Percentiles rank a stretch among this genome's conserved stretches.
phyloP scores from a whole-genome alignment of 2,888 invertebrate species.

The Scotopteryx bipunctaria region DNA sequence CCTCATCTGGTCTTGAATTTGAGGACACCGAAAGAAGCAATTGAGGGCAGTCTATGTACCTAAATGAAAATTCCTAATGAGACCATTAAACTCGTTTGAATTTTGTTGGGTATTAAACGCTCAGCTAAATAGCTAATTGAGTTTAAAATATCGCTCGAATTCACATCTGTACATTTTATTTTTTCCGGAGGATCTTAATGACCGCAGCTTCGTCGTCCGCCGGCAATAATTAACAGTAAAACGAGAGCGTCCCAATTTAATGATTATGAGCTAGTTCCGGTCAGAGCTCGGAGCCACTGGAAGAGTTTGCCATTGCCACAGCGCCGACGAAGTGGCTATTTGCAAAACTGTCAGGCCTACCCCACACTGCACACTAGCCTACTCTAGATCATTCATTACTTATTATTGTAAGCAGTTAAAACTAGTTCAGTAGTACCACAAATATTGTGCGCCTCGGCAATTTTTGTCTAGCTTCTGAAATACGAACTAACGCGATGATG shows the following conservation, averaged over 20 bases:
- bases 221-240: slow-evolving; percentile 69
- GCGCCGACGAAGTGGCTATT: slow-evolving; percentile 39
- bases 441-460: too few relatives aligned
- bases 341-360: slow-evolving; percentile 48
- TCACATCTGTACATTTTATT: slow-evolving; percentile 49
- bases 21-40: slow-evolving; percentile 37
- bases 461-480: too few relatives aligned
- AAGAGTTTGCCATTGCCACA: too few relatives aligned
- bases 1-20: slow-evolving; percentile 18
- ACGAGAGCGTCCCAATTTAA: slow-evolving; percentile 69
- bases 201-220: slow-evolving; percentile 45
- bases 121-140: slow-evolving; percentile 50
- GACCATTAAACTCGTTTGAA: slow-evolving; percentile 46
- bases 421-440: too few relatives aligned
- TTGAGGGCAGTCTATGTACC: slow-evolving; percentile 34
- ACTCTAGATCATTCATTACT: too few relatives aligned
- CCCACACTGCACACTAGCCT: too few relatives aligned
- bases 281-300: slow-evolving; percentile 38
- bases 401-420: too few relatives aligned
- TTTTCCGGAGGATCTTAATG: slow-evolving; percentile 63
- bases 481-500: too few relatives aligned
- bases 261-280: slow-evolving; percentile 75
- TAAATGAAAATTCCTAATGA: slow-evolving; percentile 40
- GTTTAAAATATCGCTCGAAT: slow-evolving; percentile 52
- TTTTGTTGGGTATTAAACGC: slow-evolving; percentile 44